phyloP scores from a whole-genome alignment of 2,888 invertebrate genomes.

The Strigamia transsilvanica region DNA sequence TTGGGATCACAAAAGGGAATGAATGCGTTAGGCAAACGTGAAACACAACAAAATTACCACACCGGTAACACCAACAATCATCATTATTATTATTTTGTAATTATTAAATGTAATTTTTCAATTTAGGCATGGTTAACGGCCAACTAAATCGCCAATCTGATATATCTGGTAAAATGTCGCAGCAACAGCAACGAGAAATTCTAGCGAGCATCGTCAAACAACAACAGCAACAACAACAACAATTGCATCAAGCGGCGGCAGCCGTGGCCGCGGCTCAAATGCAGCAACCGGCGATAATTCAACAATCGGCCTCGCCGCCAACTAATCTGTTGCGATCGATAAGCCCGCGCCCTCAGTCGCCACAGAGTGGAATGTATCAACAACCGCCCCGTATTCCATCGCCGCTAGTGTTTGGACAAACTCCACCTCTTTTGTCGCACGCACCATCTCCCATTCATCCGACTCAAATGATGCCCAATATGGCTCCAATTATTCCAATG shows the following conservation, averaged over 20 bases:
- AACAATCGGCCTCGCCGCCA: conserved; percentile 54
- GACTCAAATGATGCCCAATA: conserved; percentile 58
- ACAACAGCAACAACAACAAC: conserved; percentile 61
- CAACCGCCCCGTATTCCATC: conserved; percentile 73
- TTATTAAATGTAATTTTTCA: too few species aligned
- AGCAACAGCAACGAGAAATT: conserved; percentile 69
- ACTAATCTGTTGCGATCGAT: conserved; percentile 11
- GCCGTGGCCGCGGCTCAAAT: conserved; percentile 51
- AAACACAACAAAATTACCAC: not conserved
- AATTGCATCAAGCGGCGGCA: conserved; percentile 53
- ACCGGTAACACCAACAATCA: not conserved
- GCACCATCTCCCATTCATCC: conserved; percentile 65
- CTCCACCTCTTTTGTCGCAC: conserved; percentile 64
- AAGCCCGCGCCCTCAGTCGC: conserved; percentile 55
- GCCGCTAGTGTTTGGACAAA: conserved; percentile 67
- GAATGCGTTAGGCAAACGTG: not conserved
- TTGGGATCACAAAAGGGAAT: conserved; percentile 27
- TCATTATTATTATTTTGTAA: too few species aligned
- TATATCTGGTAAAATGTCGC: conserved; percentile 5
- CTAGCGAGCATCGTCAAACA: conserved; percentile 74
- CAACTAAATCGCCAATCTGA: not conserved
- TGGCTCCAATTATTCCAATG: conserved; percentile 52
- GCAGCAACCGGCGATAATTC: conserved; percentile 55
- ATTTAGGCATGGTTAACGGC: conserved; percentile 1
- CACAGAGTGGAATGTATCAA: conserved; percentile 60